Evolutionary conservation across 2,797 vertebrate genomes (phyloP).

Genomic region (Macropodus opercularis): DNA sequence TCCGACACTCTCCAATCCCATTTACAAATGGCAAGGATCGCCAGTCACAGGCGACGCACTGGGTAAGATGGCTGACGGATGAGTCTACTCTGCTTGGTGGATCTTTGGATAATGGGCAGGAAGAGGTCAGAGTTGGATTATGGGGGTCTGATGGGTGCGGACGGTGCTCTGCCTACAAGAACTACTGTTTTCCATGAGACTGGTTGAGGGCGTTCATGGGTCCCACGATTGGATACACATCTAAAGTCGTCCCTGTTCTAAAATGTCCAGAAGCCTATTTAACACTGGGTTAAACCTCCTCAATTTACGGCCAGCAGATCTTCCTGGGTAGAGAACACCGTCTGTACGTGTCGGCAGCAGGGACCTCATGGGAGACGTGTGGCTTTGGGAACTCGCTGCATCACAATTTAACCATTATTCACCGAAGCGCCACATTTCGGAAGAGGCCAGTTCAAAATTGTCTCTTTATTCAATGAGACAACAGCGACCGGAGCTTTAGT

Average conservation of each 20-base stretch:
- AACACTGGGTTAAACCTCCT: constrained; percentile 22
- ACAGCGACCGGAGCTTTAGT: constrained; percentile 14
- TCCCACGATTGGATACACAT: constrained; percentile 21
- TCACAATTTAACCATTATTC: constrained; percentile 25
- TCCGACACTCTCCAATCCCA: constrained; percentile 46
- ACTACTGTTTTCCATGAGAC: constrained; percentile 18
- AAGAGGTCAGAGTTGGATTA: constrained; percentile 46
- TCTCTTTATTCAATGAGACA: constrained; percentile 26
- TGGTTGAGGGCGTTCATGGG: constrained; percentile 36
- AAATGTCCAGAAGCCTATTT: constrained; percentile 22
- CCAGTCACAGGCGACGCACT: constrained; percentile 48
- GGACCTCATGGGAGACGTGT: constrained; percentile 10
- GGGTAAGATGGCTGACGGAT: constrained; percentile 62
- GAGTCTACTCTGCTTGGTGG: constrained; percentile 44
- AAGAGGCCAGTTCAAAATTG: constrained; percentile 10
- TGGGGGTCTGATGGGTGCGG: constrained; percentile 28
- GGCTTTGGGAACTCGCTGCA: constrained; percentile 15
- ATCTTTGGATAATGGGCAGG: constrained; percentile 52
- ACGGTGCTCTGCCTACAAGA: constrained; percentile 16
- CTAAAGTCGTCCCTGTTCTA: constrained; percentile 7
- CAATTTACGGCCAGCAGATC: constrained; percentile 3
- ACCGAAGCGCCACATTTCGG: constrained; percentile 18
- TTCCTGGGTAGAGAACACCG: constrained; percentile 9
- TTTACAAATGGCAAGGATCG: constrained; percentile 57
- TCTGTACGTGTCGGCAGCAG: constrained; percentile 21